Conservation (phyloP, 2,888 invertebrate genomes). For the Tinea pellionella region DNA sequence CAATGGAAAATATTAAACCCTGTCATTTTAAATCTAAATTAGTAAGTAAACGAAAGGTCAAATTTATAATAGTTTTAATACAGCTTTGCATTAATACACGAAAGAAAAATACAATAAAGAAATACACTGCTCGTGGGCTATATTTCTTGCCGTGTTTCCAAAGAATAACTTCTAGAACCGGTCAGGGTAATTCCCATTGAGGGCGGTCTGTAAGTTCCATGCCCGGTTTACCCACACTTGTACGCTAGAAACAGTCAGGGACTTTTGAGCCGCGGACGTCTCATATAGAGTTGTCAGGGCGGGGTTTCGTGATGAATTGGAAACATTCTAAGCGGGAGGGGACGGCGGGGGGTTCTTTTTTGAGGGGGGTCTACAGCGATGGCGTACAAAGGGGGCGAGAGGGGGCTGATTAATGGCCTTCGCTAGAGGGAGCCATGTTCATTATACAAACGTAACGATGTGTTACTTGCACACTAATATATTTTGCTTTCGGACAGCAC, state of each 20-base stretch:
- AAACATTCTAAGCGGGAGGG: conserved; percentile 56
- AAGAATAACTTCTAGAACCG: conserved; percentile 18
- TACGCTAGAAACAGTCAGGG: conserved; percentile 29
- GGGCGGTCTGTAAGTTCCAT: conserved; percentile 24
- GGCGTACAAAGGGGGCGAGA: conserved; percentile 35
- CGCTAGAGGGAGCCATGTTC: conserved; percentile 65
- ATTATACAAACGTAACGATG: conserved; percentile 64
- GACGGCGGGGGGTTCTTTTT: conserved; percentile 55
- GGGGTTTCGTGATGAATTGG: conserved; percentile 70
- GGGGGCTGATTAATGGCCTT: conserved; percentile 55
- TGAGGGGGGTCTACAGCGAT: conserved; percentile 42
- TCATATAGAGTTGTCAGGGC: conserved; percentile 74
- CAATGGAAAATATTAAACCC: too few species aligned
- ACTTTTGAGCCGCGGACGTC: conserved; percentile 42
- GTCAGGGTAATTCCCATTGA: conserved; percentile 22
- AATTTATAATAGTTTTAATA: conserved; percentile 58
- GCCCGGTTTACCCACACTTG: conserved; percentile 21
- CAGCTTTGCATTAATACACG: conserved; percentile 43
- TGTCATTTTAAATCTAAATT: conserved; percentile 19
- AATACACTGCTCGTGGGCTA: background rate
- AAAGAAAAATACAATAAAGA: conserved; percentile 32
- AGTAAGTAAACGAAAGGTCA: conserved; percentile 43
- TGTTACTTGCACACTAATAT: conserved; percentile 64
- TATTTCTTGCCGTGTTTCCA: conserved; percentile 24
- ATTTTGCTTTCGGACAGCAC: conserved; percentile 50